phyloP scores from a whole-genome alignment of 2,888 invertebrate genomes.

The Cephus runcator region DNA sequence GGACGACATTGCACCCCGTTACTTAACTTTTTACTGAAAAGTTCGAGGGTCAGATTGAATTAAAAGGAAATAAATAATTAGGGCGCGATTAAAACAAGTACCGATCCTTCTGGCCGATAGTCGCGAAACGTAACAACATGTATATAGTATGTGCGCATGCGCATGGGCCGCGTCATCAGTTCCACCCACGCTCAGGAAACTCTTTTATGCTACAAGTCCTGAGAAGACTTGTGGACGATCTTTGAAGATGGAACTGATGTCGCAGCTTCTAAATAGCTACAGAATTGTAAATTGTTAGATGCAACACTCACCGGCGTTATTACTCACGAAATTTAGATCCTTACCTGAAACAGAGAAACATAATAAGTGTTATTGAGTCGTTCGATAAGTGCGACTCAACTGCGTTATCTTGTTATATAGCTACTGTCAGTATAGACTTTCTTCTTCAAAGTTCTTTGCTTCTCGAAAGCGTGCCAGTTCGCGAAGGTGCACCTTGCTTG shows the following conservation, averaged over 20 bases:
- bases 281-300: conserved; percentile 42
- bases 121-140: not conserved
- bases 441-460: not conserved
- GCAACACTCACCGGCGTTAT: conserved; percentile 62
- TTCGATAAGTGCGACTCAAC: not conserved
- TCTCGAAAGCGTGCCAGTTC: conserved; percentile 15
- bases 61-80: too few species aligned
- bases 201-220: not conserved
- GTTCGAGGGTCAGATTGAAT: too few species aligned
- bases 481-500: not conserved
- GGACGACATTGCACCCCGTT: too few species aligned
- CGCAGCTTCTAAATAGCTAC: not conserved
- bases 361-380: conserved; percentile 31
- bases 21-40: too few species aligned
- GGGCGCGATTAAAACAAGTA: too few species aligned
- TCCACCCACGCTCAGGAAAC: not conserved
- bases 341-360: conserved; percentile 57
- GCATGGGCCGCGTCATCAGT: not conserved
- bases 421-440: not conserved
- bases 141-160: too few species aligned
- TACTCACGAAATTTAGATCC: conserved; percentile 64
- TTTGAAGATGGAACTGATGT: not conserved
- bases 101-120: not conserved
- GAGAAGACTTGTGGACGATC: not conserved
- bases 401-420: too few species aligned